Conservation (phyloP, 2,113 vertebrate species). For the Rhizomys pruinosus region DNA sequence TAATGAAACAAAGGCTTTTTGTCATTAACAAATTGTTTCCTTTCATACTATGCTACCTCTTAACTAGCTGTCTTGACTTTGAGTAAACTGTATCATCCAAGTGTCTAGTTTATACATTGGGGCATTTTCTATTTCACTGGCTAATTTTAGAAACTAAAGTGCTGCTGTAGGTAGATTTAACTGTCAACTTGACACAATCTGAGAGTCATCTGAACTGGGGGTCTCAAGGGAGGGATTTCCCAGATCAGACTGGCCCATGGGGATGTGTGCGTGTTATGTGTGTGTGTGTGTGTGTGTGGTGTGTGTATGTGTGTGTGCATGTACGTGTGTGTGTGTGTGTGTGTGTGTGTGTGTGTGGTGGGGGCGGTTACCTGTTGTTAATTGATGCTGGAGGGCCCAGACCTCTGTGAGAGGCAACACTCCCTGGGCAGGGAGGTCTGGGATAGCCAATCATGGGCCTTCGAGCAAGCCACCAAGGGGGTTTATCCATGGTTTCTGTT, state of each 20-base stretch:
- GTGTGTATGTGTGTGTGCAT: no score
- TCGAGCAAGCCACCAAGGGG: no score
- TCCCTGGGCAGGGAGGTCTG: background rate
- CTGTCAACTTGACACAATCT: background rate
- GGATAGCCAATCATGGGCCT: no score
- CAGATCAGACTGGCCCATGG: no score
- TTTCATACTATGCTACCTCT: background rate
- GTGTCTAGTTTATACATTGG: background rate
- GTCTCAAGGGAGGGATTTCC: background rate
- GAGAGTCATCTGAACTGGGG: background rate
- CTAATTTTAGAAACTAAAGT: constrained; percentile 2
- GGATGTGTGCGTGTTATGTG: no score
- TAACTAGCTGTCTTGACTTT: background rate
- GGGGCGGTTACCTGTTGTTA: background rate
- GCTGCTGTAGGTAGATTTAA: background rate
- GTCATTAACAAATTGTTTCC: background rate
- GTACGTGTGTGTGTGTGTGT: no score
- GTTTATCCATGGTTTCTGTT: background rate
- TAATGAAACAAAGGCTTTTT: background rate
- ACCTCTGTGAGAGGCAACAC: background rate
- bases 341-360: no score
- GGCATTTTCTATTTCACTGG: background rate
- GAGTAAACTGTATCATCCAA: constrained; percentile 37
- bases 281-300: no score
- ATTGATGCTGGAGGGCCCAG: background rate